Evolutionary conservation across 2,113 vertebrate genomes (phyloP), one percentile per base, ranked within the genome.

Genomic region (Dasypus novemcinctus): DNA sequence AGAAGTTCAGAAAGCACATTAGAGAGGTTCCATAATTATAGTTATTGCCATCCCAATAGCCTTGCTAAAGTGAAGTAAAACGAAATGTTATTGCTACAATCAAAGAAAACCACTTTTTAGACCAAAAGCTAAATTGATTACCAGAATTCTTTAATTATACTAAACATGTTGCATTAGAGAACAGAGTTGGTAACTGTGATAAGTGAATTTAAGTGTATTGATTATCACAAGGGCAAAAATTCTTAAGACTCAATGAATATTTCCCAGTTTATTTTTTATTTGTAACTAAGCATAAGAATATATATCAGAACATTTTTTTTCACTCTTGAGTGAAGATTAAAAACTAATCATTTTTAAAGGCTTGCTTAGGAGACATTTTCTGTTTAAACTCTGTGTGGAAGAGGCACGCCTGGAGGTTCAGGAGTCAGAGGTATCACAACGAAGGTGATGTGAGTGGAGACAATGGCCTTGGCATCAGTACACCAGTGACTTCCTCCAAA

Each of bases 1-100:
- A 54, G 66, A 97, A 97, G 61, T 96, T 91, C 59, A 96, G 80
- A 97, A 97, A 96, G 85, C 25, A 86, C 54, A 92, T 59, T 82
- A 95, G 4, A 79, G 38, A 95, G 43, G 1, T 91, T 88, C 31
- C 91, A 43, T 79, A 98, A 96, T 86, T 90, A 88, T 4, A 78
- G 5, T 36, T 97, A 96, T 93, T 96, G 11, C 41, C 74, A 57
- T 78, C 96, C 52, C 86, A 79, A 92, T 0, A 41, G 6, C 7
- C 66, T 95, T 93, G 15, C 31, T 93, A 86, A 36, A 93, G 21
- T 38, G 21, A 95, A 90, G 57, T 71, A 82, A 97, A 95, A 96
- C 0, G 15, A 97, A 95, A 96, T 0, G 13, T 59, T 91, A 71
- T 38, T 10, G 83, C 43, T 96, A 90, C 27, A 97, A 95, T 96